These are phyloP conservation scores for Sciurus vulgaris DNA, from an alignment of 2,797 vertebrate genomes.

Conservation along the genomic window DNA sequence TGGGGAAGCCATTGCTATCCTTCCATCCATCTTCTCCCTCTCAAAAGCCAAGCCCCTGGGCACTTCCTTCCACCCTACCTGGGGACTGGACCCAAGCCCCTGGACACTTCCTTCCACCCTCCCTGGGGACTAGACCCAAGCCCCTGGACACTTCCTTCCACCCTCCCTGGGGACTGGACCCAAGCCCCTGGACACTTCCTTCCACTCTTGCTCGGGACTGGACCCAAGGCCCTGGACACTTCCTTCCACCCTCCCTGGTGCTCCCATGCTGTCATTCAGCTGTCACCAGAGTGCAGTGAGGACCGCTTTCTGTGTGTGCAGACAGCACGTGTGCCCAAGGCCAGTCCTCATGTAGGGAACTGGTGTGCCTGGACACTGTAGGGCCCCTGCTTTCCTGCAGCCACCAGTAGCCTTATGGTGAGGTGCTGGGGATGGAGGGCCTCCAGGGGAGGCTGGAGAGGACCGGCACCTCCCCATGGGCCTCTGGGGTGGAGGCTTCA, in stretches of 20 bases:
- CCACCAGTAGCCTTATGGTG: neutral
- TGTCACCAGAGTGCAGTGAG: neutral
- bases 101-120: no score
- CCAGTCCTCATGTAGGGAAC: neutral
- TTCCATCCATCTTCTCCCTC: no score
- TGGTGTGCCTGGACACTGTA: fast-evolving
- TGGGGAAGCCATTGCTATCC: no score
- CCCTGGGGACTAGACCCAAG: no score
- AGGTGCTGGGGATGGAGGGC: neutral
- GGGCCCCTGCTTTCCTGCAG: neutral
- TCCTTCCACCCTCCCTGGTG: neutral
- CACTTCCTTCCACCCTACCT: no score
- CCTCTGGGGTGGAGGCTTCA: fast-evolving
- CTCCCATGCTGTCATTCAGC: neutral
- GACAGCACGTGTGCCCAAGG: fast-evolving
- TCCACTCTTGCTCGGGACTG: no score
- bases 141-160: no score
- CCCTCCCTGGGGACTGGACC: no score
- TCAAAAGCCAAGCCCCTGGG: neutral
- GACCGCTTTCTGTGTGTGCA: no score
- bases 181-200: no score
- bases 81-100: no score
- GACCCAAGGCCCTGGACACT: no score
- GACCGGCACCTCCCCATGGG: neutral
- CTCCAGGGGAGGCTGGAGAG: neutral